These are phyloP conservation scores for Silurus glanis DNA, from an alignment of 2,113 vertebrate genomes.

Conservation along the genomic window DNA sequence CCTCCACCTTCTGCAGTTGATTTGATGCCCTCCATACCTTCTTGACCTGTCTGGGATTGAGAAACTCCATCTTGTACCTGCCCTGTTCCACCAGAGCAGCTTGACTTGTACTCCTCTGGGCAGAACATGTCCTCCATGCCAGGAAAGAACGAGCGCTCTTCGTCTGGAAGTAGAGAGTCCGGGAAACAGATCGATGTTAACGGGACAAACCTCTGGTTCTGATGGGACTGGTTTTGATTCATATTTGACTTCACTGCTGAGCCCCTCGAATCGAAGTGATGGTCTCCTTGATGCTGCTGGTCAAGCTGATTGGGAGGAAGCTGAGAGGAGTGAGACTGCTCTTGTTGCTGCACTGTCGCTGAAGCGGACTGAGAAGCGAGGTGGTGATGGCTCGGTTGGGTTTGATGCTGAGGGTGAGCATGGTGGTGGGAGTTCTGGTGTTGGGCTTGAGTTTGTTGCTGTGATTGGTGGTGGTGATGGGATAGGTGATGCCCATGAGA, in stretches of 20 bases:
- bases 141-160: conserved; percentile 89
- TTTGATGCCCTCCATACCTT: conserved; percentile 66
- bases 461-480: conserved; percentile 67
- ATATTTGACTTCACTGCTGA: conserved; percentile 74
- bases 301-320: conserved; percentile 79
- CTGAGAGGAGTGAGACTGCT: conserved; percentile 67
- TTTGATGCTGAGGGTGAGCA: conserved; percentile 68
- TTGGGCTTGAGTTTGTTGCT: conserved; percentile 56
- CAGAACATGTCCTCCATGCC: conserved; percentile 98
- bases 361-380: conserved; percentile 64
- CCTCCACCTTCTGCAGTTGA: conserved; percentile 59
- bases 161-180: conserved; percentile 88
- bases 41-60: conserved; percentile 64
- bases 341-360: conserved; percentile 62
- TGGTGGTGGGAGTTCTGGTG: conserved; percentile 69
- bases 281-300: conserved; percentile 78
- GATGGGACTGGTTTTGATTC: conserved; percentile 65
- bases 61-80: conserved; percentile 74
- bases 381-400: conserved; percentile 70
- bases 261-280: conserved; percentile 79
- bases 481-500: conserved; percentile 76
- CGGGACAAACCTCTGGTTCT: conserved; percentile 82
- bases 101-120: conserved; percentile 83
- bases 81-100: conserved; percentile 73
- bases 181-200: conserved; percentile 95